phyloP scores from a whole-genome alignment of 2,888 invertebrate genomes.

The Archaeoteleia sp. region DNA sequence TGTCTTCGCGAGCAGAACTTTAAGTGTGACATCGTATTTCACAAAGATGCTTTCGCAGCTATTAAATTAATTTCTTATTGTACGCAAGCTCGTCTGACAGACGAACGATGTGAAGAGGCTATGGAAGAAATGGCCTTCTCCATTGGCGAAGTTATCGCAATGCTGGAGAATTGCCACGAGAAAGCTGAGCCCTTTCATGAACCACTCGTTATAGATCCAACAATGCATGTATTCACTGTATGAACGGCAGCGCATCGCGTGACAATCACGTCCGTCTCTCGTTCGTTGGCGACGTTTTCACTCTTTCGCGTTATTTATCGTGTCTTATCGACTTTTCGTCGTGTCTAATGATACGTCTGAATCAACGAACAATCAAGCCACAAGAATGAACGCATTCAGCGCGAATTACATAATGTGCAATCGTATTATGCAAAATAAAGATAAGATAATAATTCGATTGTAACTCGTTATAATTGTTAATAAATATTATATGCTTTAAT shows the following conservation, averaged over 20 bases:
- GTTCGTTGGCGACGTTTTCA: no score
- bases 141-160: constrained; percentile 32
- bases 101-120: constrained; percentile 13
- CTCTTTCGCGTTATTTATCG: constrained; percentile 36
- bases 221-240: constrained; percentile 38
- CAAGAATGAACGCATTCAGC: no score
- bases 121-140: constrained; percentile 18
- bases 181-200: constrained; percentile 30
- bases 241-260: constrained; percentile 9
- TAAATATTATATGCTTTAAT: no score
- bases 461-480: no score
- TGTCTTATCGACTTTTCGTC: constrained; percentile 33
- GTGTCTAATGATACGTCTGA: constrained; percentile 27
- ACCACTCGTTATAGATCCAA: constrained; percentile 26
- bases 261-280: constrained; percentile 38
- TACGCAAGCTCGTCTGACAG: constrained; percentile 11
- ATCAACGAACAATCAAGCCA: constrained; percentile 15
- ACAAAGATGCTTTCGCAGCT: constrained; percentile 1
- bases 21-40: neutral
- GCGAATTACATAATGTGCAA: no score
- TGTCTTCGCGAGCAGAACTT: constrained; percentile 3
- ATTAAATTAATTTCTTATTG: constrained; percentile 26
- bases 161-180: constrained; percentile 20
- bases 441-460: no score
- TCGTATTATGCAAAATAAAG: no score